A percentile compares a stretch with the other conserved stretches of the same genome.
phyloP scores from a whole-genome alignment of 2,113 vertebrate genomes.

The Pithys albifrons region DNA sequence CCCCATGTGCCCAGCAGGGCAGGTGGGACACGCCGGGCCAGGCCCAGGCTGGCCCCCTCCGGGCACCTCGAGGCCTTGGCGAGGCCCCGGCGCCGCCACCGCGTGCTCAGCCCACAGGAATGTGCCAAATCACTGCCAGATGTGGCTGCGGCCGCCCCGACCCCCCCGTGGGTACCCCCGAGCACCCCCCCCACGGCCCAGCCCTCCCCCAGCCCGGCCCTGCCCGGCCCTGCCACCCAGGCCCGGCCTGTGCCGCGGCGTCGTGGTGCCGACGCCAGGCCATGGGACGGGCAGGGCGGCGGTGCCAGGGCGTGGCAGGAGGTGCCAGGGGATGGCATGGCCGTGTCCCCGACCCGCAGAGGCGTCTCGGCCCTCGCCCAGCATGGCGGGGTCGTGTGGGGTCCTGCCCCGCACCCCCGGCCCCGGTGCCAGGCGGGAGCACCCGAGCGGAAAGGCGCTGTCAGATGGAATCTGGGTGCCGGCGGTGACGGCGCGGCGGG shows the following conservation, averaged over 20 bases:
- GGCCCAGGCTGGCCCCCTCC: no score
- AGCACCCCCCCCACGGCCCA: no score
- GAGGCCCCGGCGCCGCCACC: no score
- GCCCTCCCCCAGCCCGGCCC: no score
- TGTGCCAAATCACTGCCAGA: no score
- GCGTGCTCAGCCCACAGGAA: no score
- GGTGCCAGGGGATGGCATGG: background rate
- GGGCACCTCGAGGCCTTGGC: no score
- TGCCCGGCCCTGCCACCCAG: no score
- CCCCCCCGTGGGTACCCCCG: no score
- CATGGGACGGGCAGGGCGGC: background rate
- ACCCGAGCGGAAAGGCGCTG: conserved; percentile 57
- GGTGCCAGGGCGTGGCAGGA: background rate
- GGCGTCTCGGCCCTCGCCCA: rapidly evolving
- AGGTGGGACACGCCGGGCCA: no score
- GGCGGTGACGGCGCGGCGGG: conserved; percentile 36
- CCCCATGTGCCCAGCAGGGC: no score
- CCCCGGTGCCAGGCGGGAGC: conserved; percentile 4
- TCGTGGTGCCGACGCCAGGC: background rate
- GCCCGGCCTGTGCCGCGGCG: background rate
- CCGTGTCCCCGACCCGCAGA: background rate
- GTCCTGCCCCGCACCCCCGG: background rate
- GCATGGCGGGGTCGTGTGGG: background rate
- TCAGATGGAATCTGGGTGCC: conserved; percentile 68
- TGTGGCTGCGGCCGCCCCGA: no score